Evolutionary conservation across 30 jellyfish, hydroid and myxozoan genomes (phyloP).

Genomic region (Catostylus mosaicus): DNA sequence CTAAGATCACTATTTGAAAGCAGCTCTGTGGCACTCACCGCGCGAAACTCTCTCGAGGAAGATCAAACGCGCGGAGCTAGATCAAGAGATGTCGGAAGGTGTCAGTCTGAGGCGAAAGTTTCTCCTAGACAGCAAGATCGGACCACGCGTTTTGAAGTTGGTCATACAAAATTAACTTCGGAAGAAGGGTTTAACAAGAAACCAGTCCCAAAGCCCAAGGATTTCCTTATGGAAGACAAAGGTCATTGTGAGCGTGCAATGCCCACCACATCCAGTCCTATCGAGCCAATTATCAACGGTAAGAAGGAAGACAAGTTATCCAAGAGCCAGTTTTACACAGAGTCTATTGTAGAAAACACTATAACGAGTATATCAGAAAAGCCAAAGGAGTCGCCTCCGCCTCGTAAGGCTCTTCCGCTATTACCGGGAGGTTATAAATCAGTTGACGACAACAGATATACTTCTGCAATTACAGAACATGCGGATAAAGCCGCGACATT

Average conservation of each 20-base stretch:
- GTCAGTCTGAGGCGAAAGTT: neutral
- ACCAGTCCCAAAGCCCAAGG: conserved; percentile 26
- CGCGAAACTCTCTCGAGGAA: conserved; percentile 48
- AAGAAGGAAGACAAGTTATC: no score
- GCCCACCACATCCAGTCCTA: no score
- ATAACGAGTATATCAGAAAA: neutral
- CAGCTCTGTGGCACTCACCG: conserved; percentile 40
- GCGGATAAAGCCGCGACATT: no score
- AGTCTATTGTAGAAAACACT: neutral
- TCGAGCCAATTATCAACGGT: no score
- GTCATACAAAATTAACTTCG: neutral
- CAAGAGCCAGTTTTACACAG: no score
- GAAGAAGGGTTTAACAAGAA: no score
- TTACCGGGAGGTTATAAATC: neutral
- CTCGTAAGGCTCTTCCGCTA: neutral
- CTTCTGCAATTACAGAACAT: neutral
- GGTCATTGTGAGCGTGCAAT: no score
- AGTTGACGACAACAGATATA: no score
- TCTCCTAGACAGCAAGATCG: neutral
- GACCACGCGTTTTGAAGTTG: neutral
- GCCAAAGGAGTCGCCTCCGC: neutral
- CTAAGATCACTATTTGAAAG: conserved; percentile 32
- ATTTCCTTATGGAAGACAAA: neutral
- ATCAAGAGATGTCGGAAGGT: neutral
- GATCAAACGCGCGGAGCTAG: neutral